A percentile compares a stretch with the other conserved stretches of the same genome.
Conservation (phyloP, 2,888 invertebrate genomes). For the Ophion costatus region DNA sequence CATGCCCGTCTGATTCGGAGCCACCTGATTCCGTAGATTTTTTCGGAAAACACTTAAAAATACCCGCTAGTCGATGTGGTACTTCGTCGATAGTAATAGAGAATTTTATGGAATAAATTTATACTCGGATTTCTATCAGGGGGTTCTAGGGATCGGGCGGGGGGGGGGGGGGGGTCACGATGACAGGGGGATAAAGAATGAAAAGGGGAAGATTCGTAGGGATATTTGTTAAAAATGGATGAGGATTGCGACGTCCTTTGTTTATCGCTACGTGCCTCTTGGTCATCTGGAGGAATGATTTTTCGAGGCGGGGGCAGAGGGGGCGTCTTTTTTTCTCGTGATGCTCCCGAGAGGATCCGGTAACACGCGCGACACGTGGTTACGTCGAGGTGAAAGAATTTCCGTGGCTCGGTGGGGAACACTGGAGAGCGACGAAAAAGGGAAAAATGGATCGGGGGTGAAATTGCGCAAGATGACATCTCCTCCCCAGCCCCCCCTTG, state of each 20-base stretch:
- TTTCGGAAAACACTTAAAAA: not conserved
- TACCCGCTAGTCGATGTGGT: not conserved
- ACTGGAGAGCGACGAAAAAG: slow-evolving; percentile 33
- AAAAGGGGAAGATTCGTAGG: not conserved
- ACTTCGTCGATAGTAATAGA: not conserved
- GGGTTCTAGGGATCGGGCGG: no score
- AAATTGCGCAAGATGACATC: slow-evolving; percentile 83
- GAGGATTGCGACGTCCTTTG: not conserved
- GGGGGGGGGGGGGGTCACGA: not conserved
- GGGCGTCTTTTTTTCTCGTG: not conserved
- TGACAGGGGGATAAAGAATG: not conserved
- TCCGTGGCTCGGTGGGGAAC: slow-evolving; percentile 50
- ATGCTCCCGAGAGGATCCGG: slow-evolving; percentile 28
- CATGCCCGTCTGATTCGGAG: slow-evolving; percentile 30
- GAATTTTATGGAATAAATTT: not conserved
- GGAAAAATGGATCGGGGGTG: slow-evolving; percentile 52
- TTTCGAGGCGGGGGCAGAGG: not conserved
- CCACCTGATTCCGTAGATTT: slow-evolving; percentile 8
- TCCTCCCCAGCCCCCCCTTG: slow-evolving; percentile 72
- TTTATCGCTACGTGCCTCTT: slow-evolving; percentile 1
- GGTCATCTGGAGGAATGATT: slow-evolving; percentile 33
- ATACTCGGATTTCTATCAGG: not conserved
- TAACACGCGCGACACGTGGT: slow-evolving; percentile 48
- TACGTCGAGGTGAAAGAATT: slow-evolving; percentile 59
- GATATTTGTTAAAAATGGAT: slow-evolving; percentile 2